Conservation (phyloP, 2,888 invertebrate species). For the Thereva unica region DNA sequence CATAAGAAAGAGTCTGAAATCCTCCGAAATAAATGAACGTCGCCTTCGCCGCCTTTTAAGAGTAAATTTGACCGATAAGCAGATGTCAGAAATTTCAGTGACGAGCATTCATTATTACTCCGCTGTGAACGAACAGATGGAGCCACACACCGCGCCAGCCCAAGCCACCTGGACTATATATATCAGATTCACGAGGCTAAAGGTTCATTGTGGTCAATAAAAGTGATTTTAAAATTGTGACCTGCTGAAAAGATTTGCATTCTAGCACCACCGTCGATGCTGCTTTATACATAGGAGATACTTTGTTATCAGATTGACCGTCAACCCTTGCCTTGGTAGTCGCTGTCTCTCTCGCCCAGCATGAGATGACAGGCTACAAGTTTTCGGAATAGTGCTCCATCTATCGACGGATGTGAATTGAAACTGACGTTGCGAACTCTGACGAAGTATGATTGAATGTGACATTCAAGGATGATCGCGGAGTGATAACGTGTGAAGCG, state of each 20-base stretch:
- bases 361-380: background rate
- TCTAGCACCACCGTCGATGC: background rate
- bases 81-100: constrained; percentile 24
- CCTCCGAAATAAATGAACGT: constrained; percentile 1
- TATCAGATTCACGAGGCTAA: background rate
- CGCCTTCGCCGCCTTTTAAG: constrained; percentile 2
- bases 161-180: background rate
- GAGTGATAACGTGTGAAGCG: no score
- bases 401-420: background rate
- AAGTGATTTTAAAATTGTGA: constrained; percentile 2
- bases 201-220: background rate
- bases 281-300: background rate
- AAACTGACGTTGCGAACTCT: no score
- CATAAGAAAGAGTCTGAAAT: background rate
- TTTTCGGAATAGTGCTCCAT: background rate
- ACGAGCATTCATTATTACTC: constrained; percentile 18
- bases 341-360: background rate
- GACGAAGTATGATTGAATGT: no score
- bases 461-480: no score
- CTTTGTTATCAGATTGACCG: constrained; percentile 1
- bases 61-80: constrained; percentile 18
- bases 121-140: background rate
- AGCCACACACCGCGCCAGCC: constrained; percentile 8
- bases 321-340: constrained; percentile 14
- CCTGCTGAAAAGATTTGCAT: constrained; percentile 20